Evolutionary conservation across 2,113 vertebrate species (phyloP).

Genomic region (Channa maculata): DNA sequence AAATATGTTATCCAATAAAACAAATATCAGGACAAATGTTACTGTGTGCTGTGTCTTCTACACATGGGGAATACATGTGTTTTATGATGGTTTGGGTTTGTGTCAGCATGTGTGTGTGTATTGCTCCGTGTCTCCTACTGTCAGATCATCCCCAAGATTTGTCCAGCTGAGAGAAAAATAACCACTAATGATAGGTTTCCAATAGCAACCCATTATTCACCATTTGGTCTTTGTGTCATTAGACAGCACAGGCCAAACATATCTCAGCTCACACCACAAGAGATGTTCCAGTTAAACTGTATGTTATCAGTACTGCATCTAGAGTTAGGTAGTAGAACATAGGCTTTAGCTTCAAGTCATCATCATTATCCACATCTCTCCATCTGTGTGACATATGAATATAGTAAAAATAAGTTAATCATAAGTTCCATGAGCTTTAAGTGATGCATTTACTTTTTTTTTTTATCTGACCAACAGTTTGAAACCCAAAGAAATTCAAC

Average conservation of each 20-base stretch:
- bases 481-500: neutral
- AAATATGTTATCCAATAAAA: neutral
- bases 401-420: neutral
- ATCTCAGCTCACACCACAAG: conserved; percentile 18
- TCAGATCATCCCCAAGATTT: conserved; percentile 18
- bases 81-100: conserved; percentile 25
- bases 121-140: conserved; percentile 17
- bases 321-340: neutral
- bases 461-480: neutral
- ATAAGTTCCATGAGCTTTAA: neutral
- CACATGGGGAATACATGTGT: neutral
- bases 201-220: conserved; percentile 64
- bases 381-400: neutral
- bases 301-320: conserved; percentile 3
- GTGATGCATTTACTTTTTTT: neutral
- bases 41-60: neutral
- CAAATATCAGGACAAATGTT: neutral
- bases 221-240: conserved; percentile 45
- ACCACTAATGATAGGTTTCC: conserved; percentile 69
- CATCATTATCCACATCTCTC: neutral
- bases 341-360: neutral
- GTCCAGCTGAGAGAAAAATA: conserved; percentile 52
- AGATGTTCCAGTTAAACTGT: conserved; percentile 5
- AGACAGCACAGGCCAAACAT: conserved; percentile 31
- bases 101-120: neutral